A percentile compares a stretch with the other conserved stretches of the same genome.
These are phyloP conservation scores for Epizoanthus rinbou DNA, from an alignment of 92 coral and sea anemone species.

Conservation along the genomic window DNA sequence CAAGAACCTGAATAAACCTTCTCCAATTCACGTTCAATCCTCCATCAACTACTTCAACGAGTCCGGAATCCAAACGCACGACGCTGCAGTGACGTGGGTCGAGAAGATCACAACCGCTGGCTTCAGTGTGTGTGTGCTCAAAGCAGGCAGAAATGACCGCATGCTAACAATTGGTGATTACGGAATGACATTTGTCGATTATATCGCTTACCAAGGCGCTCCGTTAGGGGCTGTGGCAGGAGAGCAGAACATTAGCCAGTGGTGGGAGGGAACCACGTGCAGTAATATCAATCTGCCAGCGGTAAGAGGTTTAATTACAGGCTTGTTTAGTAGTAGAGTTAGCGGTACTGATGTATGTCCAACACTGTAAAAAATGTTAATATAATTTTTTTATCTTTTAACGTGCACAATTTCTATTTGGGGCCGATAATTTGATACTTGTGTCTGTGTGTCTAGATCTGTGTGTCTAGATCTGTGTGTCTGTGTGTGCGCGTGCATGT, in stretches of 20 bases:
- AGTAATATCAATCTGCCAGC: conserved; percentile 54
- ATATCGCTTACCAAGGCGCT: conserved; percentile 73
- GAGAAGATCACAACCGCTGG: conserved; percentile 59
- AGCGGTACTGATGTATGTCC: too few relatives aligned
- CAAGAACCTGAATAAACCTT: conserved; percentile 44
- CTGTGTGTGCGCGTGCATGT: too few relatives aligned
- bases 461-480: too few relatives aligned
- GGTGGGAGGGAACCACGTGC: conserved; percentile 91
- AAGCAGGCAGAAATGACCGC: conserved; percentile 80
- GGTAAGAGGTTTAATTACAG: conserved; percentile 33
- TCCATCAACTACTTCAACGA: conserved; percentile 73
- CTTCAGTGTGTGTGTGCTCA: conserved; percentile 73
- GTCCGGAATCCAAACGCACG: conserved; percentile 60
- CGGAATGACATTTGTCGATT: conserved; percentile 75
- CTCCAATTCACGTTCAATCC: conserved; percentile 50
- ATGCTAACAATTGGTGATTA: conserved; percentile 55
- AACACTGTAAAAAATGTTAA: too few relatives aligned
- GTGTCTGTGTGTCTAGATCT: too few relatives aligned
- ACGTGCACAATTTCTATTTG: too few relatives aligned
- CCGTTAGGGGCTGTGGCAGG: conserved; percentile 79
- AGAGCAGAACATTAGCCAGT: conserved; percentile 56
- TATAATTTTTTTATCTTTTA: too few relatives aligned
- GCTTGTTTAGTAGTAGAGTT: too few relatives aligned
- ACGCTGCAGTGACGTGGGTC: conserved; percentile 81
- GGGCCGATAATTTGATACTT: too few relatives aligned